Conservation (phyloP, 2,113 vertebrate species). For the Notechis scutatus region DNA sequence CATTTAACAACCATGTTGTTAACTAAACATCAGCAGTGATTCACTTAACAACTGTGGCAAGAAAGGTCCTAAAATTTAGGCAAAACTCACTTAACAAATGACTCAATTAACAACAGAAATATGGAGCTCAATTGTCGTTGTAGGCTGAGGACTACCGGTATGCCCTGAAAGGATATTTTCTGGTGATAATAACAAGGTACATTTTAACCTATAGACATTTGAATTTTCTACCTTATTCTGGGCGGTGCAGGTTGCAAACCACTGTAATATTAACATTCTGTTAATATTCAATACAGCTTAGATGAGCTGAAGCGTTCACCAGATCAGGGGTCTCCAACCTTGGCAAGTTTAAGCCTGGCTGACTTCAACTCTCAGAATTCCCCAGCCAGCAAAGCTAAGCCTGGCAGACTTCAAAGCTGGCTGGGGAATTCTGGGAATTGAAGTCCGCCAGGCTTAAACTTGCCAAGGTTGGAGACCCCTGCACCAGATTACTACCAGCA, state of each 20-base stretch:
- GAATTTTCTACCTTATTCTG: background rate
- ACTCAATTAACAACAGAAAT: background rate
- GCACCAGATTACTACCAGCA: background rate
- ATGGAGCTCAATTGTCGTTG: background rate
- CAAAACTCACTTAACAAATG: background rate
- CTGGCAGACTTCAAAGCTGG: too few species aligned
- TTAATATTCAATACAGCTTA: background rate
- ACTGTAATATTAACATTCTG: background rate
- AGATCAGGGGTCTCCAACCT: background rate
- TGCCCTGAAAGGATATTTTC: background rate
- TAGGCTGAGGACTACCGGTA: background rate
- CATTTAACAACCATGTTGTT: background rate
- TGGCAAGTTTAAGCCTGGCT: too few species aligned
- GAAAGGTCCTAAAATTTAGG: background rate
- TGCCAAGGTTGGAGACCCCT: too few species aligned
- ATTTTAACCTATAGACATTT: background rate
- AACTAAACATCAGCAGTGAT: background rate
- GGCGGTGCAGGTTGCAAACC: background rate
- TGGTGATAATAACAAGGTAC: background rate
- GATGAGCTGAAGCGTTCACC: background rate
- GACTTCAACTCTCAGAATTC: too few species aligned
- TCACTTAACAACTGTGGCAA: background rate
- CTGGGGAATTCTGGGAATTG: too few species aligned
- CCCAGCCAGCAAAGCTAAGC: too few species aligned
- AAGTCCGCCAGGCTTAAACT: too few species aligned